phyloP scores from a whole-genome alignment of 2,797 vertebrate species.

The Hypotaenidia okinawae region DNA sequence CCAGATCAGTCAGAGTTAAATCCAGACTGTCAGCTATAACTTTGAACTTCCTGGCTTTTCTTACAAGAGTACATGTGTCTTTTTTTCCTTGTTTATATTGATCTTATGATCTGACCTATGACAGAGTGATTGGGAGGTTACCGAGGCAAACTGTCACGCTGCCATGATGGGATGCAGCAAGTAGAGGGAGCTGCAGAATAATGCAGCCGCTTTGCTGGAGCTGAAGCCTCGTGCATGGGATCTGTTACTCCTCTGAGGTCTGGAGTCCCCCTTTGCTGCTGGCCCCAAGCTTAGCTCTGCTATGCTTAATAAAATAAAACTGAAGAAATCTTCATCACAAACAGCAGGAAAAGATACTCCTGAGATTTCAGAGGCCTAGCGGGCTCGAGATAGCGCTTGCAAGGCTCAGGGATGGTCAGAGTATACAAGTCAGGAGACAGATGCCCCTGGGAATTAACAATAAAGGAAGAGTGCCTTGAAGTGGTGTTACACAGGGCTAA shows the following conservation, averaged over 20 bases:
- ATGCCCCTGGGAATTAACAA: not conserved
- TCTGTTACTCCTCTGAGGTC: not conserved
- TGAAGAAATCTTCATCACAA: not conserved
- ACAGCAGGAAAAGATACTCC: not conserved
- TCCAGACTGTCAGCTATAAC: conserved; percentile 15
- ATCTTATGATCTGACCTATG: conserved; percentile 3
- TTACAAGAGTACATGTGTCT: not conserved
- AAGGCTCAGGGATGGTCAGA: not conserved
- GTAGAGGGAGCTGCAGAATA: conserved; percentile 69
- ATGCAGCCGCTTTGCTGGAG: not conserved
- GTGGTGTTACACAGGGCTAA: not conserved
- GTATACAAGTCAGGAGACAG: not conserved
- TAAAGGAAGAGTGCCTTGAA: not conserved
- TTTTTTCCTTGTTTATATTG: conserved; percentile 33
- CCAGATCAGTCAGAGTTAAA: conserved; percentile 40
- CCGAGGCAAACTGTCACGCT: not conserved
- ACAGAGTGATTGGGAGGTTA: not conserved
- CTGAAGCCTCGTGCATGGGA: not conserved
- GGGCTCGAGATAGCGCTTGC: not conserved
- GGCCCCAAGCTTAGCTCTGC: not conserved
- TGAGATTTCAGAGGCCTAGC: not conserved
- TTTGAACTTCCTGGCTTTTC: conserved; percentile 38
- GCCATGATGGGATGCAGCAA: conserved; percentile 44
- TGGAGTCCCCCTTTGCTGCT: not conserved
- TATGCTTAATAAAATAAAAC: not conserved